A percentile compares a stretch with the other conserved stretches of the same genome.
phyloP scores from a whole-genome alignment of 64 coral and sea anemone genomes.

The Platygyra sinensis region DNA sequence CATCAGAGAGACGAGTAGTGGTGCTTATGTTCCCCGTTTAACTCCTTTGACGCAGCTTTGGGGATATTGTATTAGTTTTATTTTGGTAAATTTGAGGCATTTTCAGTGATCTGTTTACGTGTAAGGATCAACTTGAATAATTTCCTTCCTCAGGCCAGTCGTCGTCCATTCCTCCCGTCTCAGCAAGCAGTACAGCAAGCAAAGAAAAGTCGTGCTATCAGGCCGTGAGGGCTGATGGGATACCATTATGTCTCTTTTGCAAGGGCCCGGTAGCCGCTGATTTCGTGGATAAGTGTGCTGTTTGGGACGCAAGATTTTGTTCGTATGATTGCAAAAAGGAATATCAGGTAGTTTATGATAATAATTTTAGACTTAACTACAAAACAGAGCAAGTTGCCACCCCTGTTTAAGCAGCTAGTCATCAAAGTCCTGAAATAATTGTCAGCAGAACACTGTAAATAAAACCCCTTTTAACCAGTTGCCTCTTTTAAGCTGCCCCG shows the following conservation, averaged over 20 bases:
- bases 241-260: slow-evolving; percentile 71
- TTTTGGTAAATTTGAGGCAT: too few species aligned
- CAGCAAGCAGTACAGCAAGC: neutral
- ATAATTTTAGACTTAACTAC: too few species aligned
- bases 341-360: slow-evolving; percentile 53
- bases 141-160: neutral
- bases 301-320: slow-evolving; percentile 78
- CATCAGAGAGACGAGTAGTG: neutral
- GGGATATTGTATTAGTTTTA: too few species aligned
- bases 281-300: slow-evolving; percentile 16
- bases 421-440: too few species aligned
- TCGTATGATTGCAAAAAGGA: slow-evolving; percentile 76
- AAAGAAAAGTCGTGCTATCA: slow-evolving; percentile 40
- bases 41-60: too few species aligned
- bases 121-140: too few species aligned
- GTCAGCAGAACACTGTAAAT: too few species aligned
- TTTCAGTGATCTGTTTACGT: too few species aligned
- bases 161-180: too few species aligned
- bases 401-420: too few species aligned
- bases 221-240: slow-evolving; percentile 53
- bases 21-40: neutral
- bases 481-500: too few species aligned
- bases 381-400: neutral
- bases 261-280: slow-evolving; percentile 51
- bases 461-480: too few species aligned